Percentiles rank a stretch among this genome's conserved stretches.
phyloP scores from a whole-genome alignment of 1,140 invertebrate genomes.

The Pentalonia nigronervosa region DNA sequence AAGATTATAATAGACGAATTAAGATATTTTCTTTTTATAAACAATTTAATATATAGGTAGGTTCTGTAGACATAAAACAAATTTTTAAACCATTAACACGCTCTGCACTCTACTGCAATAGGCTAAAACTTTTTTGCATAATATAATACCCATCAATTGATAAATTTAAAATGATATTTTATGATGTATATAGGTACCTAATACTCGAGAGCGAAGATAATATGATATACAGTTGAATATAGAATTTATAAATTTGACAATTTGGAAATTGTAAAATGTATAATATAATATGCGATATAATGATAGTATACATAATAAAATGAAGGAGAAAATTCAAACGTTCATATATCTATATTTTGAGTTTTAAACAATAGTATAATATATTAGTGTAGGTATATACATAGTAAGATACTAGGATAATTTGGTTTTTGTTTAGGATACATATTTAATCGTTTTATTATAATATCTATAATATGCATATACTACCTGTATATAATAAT shows the following conservation, averaged over 20 bases:
- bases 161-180: not conserved
- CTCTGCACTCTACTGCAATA: not conserved
- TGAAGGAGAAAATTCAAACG: not conserved
- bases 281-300: not conserved
- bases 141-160: not conserved
- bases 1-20: slow-evolving; percentile 1
- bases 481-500: not conserved
- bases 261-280: not conserved
- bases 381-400: not conserved
- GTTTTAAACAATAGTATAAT: not conserved
- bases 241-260: not conserved
- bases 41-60: not conserved
- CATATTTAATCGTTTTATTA: not conserved
- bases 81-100: not conserved
- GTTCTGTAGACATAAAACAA: not conserved
- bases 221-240: not conserved
- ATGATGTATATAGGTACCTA: not conserved
- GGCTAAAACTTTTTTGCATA: not conserved
- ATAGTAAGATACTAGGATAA: not conserved
- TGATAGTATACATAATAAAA: not conserved
- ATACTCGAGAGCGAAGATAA: not conserved
- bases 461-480: not conserved
- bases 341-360: not conserved
- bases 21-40: not conserved
- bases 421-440: not conserved